Evolutionary conservation across 2,888 invertebrate species (phyloP), one percentile per base, ranked within the genome.

Genomic region (Lycocerus yunnanus): DNA sequence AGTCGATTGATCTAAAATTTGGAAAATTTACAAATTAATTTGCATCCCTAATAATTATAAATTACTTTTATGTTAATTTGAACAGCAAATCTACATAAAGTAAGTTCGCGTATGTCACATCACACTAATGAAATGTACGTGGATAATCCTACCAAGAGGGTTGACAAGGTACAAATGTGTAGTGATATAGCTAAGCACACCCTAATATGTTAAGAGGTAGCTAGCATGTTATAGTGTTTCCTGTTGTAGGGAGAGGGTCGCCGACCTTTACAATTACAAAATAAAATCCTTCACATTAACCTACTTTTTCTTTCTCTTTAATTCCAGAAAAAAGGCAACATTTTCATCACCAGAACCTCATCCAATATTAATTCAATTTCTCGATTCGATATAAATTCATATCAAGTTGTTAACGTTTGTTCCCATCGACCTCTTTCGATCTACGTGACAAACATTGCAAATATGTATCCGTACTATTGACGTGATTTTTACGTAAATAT

Each of bases 141-240:
- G 13, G 61, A 63, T 63, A 63, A 63, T 63, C 61, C 61, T 10
- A 20, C 61, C 15, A 18, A 63, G 11, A 63, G 61, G 61, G 61
- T 63, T 63, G 20, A 63, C 61, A 63, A 63, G 20, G 61, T 63
- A 63, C 61, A 63, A 18, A 18, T 63, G 61, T 63, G 43, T 43
- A 43, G 43, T 43, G 61, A 63, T 60, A 60, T 18, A 60, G 15
- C 60, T n/a, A 63, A 16, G 20, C 20, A 63, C 61, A 63, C 61
- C 61, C 61, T 63, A n/a, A n/a, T n/a, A 18, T 20, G 61, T 63
- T 63, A 63, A 63, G 61, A 63, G 61, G 61, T 60, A 60, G 60
- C 60, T 60, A 60, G 60, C 60, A 60, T 60, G 60, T 63, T 63
- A 20, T 20, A 15, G 61, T 18, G 20, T 63, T 63, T 63, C 61